phyloP scores from a whole-genome alignment of 92 coral and sea anemone species.

The Palythoa heliodiscus region DNA sequence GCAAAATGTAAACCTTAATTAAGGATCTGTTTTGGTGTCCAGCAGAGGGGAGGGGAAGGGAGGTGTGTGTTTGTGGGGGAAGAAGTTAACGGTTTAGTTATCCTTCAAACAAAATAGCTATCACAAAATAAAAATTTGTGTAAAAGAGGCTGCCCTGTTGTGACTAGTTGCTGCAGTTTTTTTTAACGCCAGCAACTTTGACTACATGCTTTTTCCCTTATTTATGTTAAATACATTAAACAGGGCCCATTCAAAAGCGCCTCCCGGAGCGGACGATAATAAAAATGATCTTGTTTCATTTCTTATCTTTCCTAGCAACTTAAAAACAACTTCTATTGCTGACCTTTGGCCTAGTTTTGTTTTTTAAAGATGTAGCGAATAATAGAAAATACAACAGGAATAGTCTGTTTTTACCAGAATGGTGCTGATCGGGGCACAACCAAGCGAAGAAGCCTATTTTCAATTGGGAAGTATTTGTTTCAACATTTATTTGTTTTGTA shows the following conservation, averaged over 20 bases:
- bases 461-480: neutral
- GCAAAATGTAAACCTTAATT: no score
- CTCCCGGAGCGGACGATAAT: neutral
- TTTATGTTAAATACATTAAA: neutral
- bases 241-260: neutral
- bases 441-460: neutral
- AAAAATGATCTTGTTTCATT: neutral
- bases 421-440: neutral
- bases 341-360: constrained; percentile 32
- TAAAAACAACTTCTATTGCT: neutral
- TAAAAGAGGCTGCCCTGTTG: neutral
- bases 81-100: no score
- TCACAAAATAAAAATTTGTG: neutral
- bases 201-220: neutral
- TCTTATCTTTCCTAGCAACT: neutral
- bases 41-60: no score
- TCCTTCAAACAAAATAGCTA: neutral
- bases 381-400: neutral
- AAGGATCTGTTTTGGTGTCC: no score
- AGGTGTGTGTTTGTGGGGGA: no score
- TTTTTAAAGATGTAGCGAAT: neutral
- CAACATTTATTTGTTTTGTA: neutral
- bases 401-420: constrained; percentile 24
- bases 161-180: neutral
- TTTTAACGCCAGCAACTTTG: no score